phyloP scores from a whole-genome alignment of 53 echinoderm and acorn worm genomes.

The Echinarachnius parma region DNA sequence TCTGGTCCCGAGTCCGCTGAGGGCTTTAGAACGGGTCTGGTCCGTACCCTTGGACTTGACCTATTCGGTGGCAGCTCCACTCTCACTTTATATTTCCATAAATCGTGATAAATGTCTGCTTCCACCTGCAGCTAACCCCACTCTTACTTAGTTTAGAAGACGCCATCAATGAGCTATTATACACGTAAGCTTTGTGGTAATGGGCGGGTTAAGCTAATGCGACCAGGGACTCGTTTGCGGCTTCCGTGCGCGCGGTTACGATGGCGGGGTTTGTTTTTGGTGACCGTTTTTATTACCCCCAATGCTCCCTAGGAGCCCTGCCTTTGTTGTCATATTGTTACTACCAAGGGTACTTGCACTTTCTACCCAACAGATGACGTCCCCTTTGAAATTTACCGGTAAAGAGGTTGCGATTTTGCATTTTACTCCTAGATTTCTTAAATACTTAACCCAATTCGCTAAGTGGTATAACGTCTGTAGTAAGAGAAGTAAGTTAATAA shows the following conservation, averaged over 20 bases:
- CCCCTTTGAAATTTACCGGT: constrained; percentile 38
- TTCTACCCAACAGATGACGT: constrained; percentile 14
- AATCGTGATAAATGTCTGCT: too few relatives aligned
- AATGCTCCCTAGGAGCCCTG: constrained; percentile 2
- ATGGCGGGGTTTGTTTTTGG: constrained; percentile 21
- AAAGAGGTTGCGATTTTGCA: constrained; percentile 37
- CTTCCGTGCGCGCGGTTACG: constrained; percentile 33
- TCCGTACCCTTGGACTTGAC: constrained; percentile 35
- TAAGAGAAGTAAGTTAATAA: too few relatives aligned
- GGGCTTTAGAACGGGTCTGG: constrained; percentile 32
- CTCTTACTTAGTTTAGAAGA: too few relatives aligned
- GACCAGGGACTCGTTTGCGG: constrained; percentile 34
- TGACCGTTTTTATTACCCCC: constrained; percentile 32
- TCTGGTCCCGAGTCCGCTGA: constrained; percentile 3
- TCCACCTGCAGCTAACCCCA: too few relatives aligned
- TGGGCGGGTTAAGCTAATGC: too few relatives aligned
- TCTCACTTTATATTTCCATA: too few relatives aligned
- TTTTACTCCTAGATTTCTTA: constrained; percentile 25
- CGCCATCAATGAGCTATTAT: too few relatives aligned
- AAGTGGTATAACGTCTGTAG: constrained; percentile 39
- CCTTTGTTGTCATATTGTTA: constrained; percentile 24
- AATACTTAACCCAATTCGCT: constrained; percentile 37
- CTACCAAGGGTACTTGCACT: constrained; percentile 36
- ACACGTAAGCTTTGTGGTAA: too few relatives aligned
- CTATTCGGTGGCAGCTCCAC: too few relatives aligned